phyloP scores from a whole-genome alignment of 2,888 invertebrate species.

The Diabrotica balteata region DNA sequence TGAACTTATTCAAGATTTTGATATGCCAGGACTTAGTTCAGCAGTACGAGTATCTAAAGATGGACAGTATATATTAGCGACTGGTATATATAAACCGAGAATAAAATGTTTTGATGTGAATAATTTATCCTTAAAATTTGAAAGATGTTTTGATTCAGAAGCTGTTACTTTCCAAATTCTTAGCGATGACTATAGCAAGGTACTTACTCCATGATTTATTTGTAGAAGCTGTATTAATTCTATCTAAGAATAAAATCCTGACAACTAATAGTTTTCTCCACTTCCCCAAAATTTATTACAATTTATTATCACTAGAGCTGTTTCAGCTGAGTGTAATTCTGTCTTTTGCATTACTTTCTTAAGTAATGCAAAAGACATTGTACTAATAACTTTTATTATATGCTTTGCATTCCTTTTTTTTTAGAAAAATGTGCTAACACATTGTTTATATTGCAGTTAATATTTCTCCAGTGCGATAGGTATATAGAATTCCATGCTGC shows the following conservation, averaged over 20 bases:
- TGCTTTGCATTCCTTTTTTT: too few relatives aligned
- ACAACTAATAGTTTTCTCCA: too few relatives aligned
- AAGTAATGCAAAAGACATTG: too few relatives aligned
- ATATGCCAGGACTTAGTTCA: constrained; percentile 95
- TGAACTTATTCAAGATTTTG: constrained; percentile 98
- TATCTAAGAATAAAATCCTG: too few relatives aligned
- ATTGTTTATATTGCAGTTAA: constrained; percentile 69
- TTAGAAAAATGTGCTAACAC: constrained; percentile 13
- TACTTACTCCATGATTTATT: constrained; percentile 53
- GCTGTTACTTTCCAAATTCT: constrained; percentile 91
- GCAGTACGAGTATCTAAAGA: constrained; percentile 86
- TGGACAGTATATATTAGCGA: constrained; percentile 89
- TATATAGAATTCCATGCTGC: constrained; percentile 96
- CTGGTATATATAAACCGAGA: constrained; percentile 96
- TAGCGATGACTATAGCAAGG: constrained; percentile 96
- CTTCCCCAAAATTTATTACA: too few relatives aligned
- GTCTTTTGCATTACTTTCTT: too few relatives aligned
- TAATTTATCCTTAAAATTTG: constrained; percentile 96
- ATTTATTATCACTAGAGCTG: too few relatives aligned
- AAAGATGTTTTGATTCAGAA: constrained; percentile 96
- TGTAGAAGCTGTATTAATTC: too few relatives aligned
- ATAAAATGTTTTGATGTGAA: constrained; percentile 96
- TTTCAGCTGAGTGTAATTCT: too few relatives aligned
- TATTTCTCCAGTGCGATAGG: constrained; percentile 88
- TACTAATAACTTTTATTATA: too few relatives aligned